A percentile compares a stretch with the other conserved stretches of the same genome.
Evolutionary conservation across 2,797 vertebrate genomes (phyloP).

Genomic region (Tenualosa thibaudeaui): DNA sequence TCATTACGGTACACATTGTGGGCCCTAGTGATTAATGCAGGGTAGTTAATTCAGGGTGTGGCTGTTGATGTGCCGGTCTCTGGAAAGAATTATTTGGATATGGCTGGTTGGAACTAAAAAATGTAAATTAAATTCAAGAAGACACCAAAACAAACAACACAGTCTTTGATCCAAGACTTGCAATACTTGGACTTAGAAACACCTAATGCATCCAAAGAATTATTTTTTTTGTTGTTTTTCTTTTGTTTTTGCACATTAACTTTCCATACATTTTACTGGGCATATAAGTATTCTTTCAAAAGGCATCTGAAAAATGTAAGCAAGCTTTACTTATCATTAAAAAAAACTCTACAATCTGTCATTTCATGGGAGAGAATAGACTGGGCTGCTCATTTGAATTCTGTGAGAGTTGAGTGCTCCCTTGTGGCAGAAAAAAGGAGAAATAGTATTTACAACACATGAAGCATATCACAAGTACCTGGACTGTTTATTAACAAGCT

Average conservation of each 20-base stretch:
- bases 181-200: neutral
- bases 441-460: neutral
- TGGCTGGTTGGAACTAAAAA: slow-evolving; percentile 22
- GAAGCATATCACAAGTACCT: neutral
- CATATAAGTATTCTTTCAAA: neutral
- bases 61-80: slow-evolving; percentile 10
- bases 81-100: slow-evolving; percentile 16
- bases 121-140: slow-evolving; percentile 21
- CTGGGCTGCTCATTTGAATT: slow-evolving; percentile 14
- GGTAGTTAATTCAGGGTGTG: slow-evolving; percentile 20
- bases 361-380: neutral
- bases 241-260: neutral
- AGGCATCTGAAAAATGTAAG: neutral
- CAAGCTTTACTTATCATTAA: neutral
- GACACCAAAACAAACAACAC: slow-evolving; percentile 23
- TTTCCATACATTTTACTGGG: neutral
- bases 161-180: slow-evolving; percentile 52
- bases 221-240: neutral
- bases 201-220: slow-evolving; percentile 17
- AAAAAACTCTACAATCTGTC: neutral
- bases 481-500: neutral
- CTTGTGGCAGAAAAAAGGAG: slow-evolving; percentile 52
- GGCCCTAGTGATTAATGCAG: neutral
- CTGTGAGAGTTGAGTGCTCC: slow-evolving; percentile 51
- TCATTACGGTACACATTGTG: neutral